Base-by-base conservation (phyloP, 2,888 invertebrate species). In the Flexamia atlantica region DNA sequence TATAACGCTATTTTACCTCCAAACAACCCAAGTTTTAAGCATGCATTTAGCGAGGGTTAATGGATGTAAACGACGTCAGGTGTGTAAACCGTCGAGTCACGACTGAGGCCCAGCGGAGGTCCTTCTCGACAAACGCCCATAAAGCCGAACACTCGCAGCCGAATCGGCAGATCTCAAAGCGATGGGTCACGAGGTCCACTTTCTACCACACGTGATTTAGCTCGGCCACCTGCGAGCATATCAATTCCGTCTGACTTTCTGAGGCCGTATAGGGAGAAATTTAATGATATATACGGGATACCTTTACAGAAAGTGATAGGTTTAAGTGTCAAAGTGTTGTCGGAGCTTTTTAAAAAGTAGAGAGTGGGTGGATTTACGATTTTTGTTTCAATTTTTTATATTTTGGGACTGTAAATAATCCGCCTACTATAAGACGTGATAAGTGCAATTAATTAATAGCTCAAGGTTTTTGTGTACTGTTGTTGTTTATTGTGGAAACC, bases 131-230 rank as follows among this genome's bases (percentile, higher is more conserved):
- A 46, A 46, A 46, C 46, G 46, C 46, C 46, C 9, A 36, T 36
- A 36, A 36, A 46, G 46, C 46, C 17, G 46, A 46, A 46, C 12
- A 23, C 57, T 57, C 53, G 17, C 9, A 53, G 53, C 53, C 9
- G n/a, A n/a, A 53, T 53, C 53, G 53, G 53, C 53, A 53, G 53
- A 53, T 53, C 53, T 53, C 57, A 57, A 57, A 57, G 57, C 57
- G 57, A 23, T 57, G 57, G 57, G 57, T 57, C 57, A 57, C 7
- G 57, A 23, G 57, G 57, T 57, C 57, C 23, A 23, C 57, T 57
- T 57, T 57, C 57, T 57, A 57, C 57, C 23, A 57, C 57, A 23
- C 23, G 57, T 57, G 57, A 57, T 57, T n/a, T 57, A 57, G 57
- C 57, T 23, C 23, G 57, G 57, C 20, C 57, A 57, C 57, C 57